phyloP scores from a whole-genome alignment of 2,888 invertebrate genomes.

The Pimpla rufipes region DNA sequence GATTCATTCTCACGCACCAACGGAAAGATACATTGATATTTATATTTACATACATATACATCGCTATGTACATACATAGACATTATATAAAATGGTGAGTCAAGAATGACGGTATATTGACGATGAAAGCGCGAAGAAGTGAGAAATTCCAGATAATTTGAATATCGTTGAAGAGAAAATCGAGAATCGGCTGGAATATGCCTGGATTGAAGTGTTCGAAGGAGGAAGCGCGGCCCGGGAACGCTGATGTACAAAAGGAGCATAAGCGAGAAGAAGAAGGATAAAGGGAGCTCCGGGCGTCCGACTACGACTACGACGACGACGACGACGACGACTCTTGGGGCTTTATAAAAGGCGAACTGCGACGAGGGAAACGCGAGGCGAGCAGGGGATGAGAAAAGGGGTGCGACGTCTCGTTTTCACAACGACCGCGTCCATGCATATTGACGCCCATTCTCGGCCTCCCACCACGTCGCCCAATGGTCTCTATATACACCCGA shows the following conservation, averaged over 20 bases:
- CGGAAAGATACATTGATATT: neutral
- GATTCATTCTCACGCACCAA: conserved; percentile 19
- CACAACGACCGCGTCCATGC: conserved; percentile 50
- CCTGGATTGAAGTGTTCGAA: conserved; percentile 34
- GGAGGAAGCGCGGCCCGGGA: neutral
- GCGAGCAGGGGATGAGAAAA: conserved; percentile 7
- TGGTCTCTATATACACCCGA: conserved; percentile 23
- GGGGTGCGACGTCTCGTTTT: conserved; percentile 50
- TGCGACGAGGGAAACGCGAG: conserved; percentile 22
- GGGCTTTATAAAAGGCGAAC: conserved; percentile 32
- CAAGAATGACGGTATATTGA: conserved; percentile 34
- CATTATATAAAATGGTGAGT: neutral
- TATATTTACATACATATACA: too few relatives aligned
- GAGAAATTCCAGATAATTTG: conserved; percentile 38
- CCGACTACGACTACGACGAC: neutral
- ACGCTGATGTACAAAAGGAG: conserved; percentile 33
- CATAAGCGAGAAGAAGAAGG: conserved; percentile 33
- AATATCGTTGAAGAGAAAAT: conserved; percentile 39
- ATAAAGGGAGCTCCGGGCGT: conserved; percentile 21
- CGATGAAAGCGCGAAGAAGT: conserved; percentile 14
- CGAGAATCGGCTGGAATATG: conserved; percentile 37
- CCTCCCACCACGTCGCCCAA: neutral
- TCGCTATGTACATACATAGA: neutral
- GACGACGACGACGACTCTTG: conserved; percentile 16
- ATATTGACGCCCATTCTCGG: conserved; percentile 43